These are phyloP conservation scores for Ptychodera flava DNA, from an alignment of 35 echinoderm and acorn worm genomes.

Conservation along the genomic window DNA sequence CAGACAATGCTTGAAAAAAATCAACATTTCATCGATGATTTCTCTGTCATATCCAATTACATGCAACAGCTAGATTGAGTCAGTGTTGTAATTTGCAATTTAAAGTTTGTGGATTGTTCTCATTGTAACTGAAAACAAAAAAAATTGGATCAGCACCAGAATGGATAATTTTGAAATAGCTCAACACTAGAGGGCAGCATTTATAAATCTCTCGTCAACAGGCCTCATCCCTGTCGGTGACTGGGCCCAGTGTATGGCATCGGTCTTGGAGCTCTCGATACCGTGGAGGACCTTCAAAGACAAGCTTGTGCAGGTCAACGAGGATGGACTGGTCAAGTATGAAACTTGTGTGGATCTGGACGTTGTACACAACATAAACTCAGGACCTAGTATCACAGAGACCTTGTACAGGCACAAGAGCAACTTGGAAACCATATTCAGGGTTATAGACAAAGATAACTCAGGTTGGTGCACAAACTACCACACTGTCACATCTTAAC, in stretches of 20 bases:
- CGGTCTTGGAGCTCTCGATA: conserved; percentile 54
- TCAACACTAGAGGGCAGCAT: background rate
- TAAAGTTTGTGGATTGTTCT: too few species aligned
- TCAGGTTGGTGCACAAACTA: conserved; percentile 64
- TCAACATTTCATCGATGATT: too few species aligned
- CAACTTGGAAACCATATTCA: conserved; percentile 91
- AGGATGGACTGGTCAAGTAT: conserved; percentile 61
- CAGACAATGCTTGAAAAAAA: too few species aligned
- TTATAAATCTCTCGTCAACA: conserved; percentile 4
- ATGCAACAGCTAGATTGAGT: too few species aligned
- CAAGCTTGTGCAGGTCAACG: conserved; percentile 49
- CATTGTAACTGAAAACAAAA: too few species aligned
- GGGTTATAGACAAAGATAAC: conserved; percentile 90
- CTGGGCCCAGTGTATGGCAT: conserved; percentile 86
- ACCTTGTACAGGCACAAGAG: conserved; percentile 81
- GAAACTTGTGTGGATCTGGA: conserved; percentile 74
- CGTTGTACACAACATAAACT: conserved; percentile 23
- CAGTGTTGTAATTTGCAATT: too few species aligned
- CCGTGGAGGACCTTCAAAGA: conserved; percentile 77
- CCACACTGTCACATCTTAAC: too few species aligned
- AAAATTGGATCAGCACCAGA: too few species aligned
- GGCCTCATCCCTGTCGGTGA: conserved; percentile 70
- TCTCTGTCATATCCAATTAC: too few species aligned
- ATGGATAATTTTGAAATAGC: too few species aligned
- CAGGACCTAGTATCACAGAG: conserved; percentile 85